Percentiles rank a stretch among this genome's conserved stretches.
These are phyloP conservation scores for Dascillus cervinus DNA, from an alignment of 2,888 invertebrate genomes.

Conservation along the genomic window DNA sequence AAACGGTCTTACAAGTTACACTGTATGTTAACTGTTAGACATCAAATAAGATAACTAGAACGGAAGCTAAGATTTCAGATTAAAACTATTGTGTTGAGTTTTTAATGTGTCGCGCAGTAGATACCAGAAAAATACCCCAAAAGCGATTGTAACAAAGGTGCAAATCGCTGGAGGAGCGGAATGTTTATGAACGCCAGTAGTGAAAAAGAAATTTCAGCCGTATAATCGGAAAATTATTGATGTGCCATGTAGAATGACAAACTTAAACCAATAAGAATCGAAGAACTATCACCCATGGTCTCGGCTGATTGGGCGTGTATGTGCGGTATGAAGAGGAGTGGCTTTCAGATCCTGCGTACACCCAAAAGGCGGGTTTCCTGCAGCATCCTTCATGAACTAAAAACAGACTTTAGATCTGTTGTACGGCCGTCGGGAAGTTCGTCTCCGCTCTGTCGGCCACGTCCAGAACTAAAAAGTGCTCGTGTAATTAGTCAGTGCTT, in stretches of 20 bases:
- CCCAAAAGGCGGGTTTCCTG: conserved; percentile 28
- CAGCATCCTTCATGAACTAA: conserved; percentile 38
- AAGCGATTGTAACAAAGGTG: too few species aligned
- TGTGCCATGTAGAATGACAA: conserved; percentile 17
- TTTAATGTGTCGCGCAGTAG: too few species aligned
- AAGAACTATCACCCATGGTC: conserved; percentile 23
- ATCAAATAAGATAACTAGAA: too few species aligned
- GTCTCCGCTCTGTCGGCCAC: conserved; percentile 21
- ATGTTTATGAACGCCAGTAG: too few species aligned
- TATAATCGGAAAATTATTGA: too few species aligned
- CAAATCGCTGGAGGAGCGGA: too few species aligned
- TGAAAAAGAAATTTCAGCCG: too few species aligned
- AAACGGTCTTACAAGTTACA: too few species aligned
- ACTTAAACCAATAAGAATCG: conserved; percentile 13
- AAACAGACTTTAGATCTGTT: conserved; percentile 32
- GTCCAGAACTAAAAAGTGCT: conserved; percentile 20
- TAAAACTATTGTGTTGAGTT: too few species aligned
- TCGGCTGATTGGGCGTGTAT: conserved; percentile 27
- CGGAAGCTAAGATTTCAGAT: too few species aligned
- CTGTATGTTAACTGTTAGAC: too few species aligned
- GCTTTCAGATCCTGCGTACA: conserved; percentile 21
- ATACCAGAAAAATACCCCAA: too few species aligned
- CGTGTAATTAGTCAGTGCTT: conserved; percentile 19
- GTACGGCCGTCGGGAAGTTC: conserved; percentile 34
- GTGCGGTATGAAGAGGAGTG: conserved; percentile 25